Conservation (phyloP, 1,140 invertebrate species). For the Drosophila malerkotliana region DNA sequence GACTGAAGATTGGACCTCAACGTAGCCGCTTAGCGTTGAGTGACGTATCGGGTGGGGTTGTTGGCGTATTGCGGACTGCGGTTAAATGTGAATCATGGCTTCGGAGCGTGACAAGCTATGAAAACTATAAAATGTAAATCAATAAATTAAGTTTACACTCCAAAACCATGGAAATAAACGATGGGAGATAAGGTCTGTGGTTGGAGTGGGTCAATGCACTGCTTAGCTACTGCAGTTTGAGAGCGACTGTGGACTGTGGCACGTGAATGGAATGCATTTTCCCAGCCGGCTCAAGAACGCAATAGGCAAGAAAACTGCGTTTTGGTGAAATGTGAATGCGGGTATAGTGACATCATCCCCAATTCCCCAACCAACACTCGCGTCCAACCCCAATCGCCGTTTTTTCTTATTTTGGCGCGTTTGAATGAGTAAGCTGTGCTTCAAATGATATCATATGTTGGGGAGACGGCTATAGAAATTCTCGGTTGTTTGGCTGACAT, state of each 20-base stretch:
- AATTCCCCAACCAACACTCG: slow-evolving; percentile 8
- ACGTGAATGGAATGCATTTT: background rate
- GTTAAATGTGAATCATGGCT: slow-evolving; percentile 41
- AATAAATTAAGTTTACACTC: slow-evolving; percentile 50
- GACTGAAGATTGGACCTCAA: slow-evolving; percentile 20
- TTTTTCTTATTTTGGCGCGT: slow-evolving; percentile 57
- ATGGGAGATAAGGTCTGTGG: slow-evolving; percentile 5
- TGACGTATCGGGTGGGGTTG: slow-evolving; percentile 45
- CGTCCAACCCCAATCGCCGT: slow-evolving; percentile 34
- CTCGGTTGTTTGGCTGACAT: slow-evolving; percentile 49
- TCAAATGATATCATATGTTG: slow-evolving; percentile 68
- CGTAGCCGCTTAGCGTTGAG: slow-evolving; percentile 30
- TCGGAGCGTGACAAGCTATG: slow-evolving; percentile 55
- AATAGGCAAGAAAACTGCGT: slow-evolving; percentile 29
- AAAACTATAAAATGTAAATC: slow-evolving; percentile 43
- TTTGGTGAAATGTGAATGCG: slow-evolving; percentile 22
- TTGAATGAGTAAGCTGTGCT: slow-evolving; percentile 72
- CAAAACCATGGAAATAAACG: background rate
- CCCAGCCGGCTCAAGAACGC: slow-evolving; percentile 17
- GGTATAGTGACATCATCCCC: slow-evolving; percentile 40
- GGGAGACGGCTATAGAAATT: slow-evolving; percentile 1
- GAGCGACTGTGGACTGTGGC: slow-evolving; percentile 12
- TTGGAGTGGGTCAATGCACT: slow-evolving; percentile 44
- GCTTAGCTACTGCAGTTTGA: slow-evolving; percentile 27
- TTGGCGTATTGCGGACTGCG: slow-evolving; percentile 5